These are phyloP conservation scores for Marcusenius ussheri DNA, from an alignment of 2,113 vertebrate genomes.

Conservation along the genomic window DNA sequence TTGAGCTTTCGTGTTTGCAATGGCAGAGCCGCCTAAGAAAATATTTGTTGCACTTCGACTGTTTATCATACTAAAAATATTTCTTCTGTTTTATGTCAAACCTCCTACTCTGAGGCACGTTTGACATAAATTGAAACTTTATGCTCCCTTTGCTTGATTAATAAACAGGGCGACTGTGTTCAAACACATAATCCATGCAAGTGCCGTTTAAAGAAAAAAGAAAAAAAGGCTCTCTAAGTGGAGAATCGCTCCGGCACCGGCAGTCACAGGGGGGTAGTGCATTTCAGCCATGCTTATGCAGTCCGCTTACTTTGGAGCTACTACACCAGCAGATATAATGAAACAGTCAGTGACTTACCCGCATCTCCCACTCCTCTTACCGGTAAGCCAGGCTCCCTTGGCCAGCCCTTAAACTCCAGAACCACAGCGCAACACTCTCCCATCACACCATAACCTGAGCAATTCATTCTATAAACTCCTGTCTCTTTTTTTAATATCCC, in stretches of 20 bases:
- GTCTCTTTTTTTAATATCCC: not conserved
- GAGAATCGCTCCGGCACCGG: slow-evolving; percentile 89
- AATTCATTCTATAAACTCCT: not conserved
- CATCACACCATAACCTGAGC: not conserved
- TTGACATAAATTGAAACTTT: slow-evolving; percentile 78
- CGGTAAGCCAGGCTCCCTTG: slow-evolving; percentile 53
- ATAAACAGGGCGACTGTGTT: slow-evolving; percentile 93
- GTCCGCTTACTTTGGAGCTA: slow-evolving; percentile 97
- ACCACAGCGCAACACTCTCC: not conserved
- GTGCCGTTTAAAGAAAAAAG: slow-evolving; percentile 74
- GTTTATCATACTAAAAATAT: slow-evolving; percentile 83
- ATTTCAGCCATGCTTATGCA: slow-evolving; percentile 81
- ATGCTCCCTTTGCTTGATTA: slow-evolving; percentile 75
- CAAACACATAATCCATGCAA: slow-evolving; percentile 88
- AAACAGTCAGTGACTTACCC: slow-evolving; percentile 85
- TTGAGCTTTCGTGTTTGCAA: slow-evolving; percentile 38
- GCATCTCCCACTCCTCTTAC: slow-evolving; percentile 64
- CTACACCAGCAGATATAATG: slow-evolving; percentile 84
- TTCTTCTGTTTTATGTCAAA: slow-evolving; percentile 72
- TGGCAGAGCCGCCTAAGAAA: slow-evolving; percentile 41
- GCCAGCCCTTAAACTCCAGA: slow-evolving; percentile 33
- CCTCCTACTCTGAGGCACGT: slow-evolving; percentile 67
- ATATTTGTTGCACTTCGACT: slow-evolving; percentile 66
- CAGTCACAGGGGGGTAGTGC: slow-evolving; percentile 94
- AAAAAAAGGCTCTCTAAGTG: slow-evolving; percentile 74